Evolutionary conservation across 2,888 invertebrate genomes (phyloP).

Genomic region (Plagiodera versicolora): DNA sequence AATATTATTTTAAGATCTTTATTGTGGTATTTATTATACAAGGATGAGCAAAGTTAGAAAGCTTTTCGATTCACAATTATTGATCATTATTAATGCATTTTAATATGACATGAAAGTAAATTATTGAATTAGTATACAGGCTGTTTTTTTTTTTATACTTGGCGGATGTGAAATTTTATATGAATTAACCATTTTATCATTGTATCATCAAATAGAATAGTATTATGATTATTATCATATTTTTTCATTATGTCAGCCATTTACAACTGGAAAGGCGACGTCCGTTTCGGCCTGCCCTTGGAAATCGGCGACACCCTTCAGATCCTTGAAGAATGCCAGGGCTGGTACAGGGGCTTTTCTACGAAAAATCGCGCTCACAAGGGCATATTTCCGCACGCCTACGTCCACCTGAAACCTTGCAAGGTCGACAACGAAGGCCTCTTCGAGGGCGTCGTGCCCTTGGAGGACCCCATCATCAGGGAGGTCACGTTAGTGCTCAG

Average conservation of each 20-base stretch:
- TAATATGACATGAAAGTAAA: too few relatives aligned
- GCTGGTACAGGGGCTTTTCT: constrained; percentile 88
- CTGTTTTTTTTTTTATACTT: too few relatives aligned
- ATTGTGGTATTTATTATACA: too few relatives aligned
- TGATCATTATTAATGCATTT: too few relatives aligned
- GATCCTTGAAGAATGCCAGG: constrained; percentile 86
- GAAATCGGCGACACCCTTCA: constrained; percentile 93
- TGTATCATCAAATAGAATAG: too few relatives aligned
- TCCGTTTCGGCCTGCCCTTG: constrained; percentile 75
- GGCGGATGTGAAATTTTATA: too few relatives aligned
- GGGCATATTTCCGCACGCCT: constrained; percentile 81
- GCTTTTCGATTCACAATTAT: too few relatives aligned
- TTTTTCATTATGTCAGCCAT: constrained; percentile 84
- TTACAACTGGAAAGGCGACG: constrained; percentile 87
- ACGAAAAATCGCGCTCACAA: constrained; percentile 70
- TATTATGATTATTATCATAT: too few relatives aligned
- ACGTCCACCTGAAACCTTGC: constrained; percentile 75
- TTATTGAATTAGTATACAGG: too few relatives aligned
- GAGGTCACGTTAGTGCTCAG: constrained; percentile 89
- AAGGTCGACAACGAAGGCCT: constrained; percentile 81
- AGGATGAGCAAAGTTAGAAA: too few relatives aligned
- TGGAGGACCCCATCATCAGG: constrained; percentile 86
- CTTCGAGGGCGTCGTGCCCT: constrained; percentile 69
- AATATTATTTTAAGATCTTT: too few relatives aligned
- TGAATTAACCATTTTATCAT: too few relatives aligned